These are phyloP conservation scores for Ciconia nigra DNA, from an alignment of 2,797 vertebrate species.

Conservation along the genomic window DNA sequence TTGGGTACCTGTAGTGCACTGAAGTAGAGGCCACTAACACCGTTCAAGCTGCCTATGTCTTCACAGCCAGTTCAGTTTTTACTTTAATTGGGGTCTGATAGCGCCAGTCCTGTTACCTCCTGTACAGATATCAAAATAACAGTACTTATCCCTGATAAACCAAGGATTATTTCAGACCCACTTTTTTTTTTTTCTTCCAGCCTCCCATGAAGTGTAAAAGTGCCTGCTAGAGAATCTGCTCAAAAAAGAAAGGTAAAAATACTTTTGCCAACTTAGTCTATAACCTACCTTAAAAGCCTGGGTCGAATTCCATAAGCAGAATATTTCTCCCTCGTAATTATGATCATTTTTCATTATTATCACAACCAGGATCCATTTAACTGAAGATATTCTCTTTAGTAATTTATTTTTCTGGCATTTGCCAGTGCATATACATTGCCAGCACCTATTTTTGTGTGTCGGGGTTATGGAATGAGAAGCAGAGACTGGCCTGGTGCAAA, in stretches of 20 bases:
- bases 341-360: constrained; percentile 1
- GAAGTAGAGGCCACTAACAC: not conserved
- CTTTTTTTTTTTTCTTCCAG: not conserved
- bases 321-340: not conserved
- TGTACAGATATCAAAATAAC: not conserved
- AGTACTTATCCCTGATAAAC: not conserved
- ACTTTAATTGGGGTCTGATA: not conserved
- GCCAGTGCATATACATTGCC: not conserved
- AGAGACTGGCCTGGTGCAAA: not conserved
- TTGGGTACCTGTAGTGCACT: not conserved
- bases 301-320: not conserved
- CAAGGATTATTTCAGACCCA: not conserved
- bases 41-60: not conserved
- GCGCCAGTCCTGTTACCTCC: not conserved
- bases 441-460: not conserved
- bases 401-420: not conserved
- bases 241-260: not conserved
- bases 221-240: not conserved
- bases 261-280: not conserved
- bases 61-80: not conserved
- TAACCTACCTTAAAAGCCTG: not conserved
- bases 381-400: not conserved
- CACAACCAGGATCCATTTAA: not conserved
- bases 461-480: not conserved
- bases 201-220: not conserved